A percentile compares a stretch with the other conserved stretches of the same genome.
Conservation (phyloP, 2,888 invertebrate species). For the Drosophila koepferae region DNA sequence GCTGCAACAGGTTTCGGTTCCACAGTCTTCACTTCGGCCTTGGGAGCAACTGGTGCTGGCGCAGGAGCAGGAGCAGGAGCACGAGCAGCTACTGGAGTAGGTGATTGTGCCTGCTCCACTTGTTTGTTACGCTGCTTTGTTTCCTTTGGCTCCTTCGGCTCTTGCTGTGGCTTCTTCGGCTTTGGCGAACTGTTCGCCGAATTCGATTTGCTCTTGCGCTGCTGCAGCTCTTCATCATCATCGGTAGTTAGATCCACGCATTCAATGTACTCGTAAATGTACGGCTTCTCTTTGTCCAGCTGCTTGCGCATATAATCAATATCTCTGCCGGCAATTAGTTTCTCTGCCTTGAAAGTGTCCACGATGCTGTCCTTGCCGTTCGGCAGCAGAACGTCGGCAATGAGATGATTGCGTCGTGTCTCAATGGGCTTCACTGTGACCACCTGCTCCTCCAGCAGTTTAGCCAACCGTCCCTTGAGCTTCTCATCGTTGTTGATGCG, state of each 20-base stretch:
- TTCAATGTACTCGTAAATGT: conserved; percentile 81
- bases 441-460: conserved; percentile 61
- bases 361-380: conserved; percentile 68
- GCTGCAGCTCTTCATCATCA: conserved; percentile 77
- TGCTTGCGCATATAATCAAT: conserved; percentile 80
- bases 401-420: conserved; percentile 77
- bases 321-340: conserved; percentile 75
- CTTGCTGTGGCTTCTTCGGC: conserved; percentile 37
- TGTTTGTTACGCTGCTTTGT: conserved; percentile 29
- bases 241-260: conserved; percentile 82
- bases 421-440: conserved; percentile 81
- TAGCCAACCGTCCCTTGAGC: conserved; percentile 56
- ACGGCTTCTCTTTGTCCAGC: conserved; percentile 80
- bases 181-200: conserved; percentile 45
- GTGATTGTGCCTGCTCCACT: conserved; percentile 6
- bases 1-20: conserved; percentile 15
- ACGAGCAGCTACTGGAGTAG: conserved; percentile 1
- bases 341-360: conserved; percentile 72
- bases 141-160: conserved; percentile 41
- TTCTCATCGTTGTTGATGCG: conserved; percentile 56
- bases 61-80: background rate
- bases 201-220: conserved; percentile 35
- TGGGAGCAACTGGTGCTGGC: conserved; percentile 16
- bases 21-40: conserved; percentile 9
- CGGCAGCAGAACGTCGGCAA: conserved; percentile 76